These are phyloP conservation scores for Pachydiplax longipennis DNA, from an alignment of 2,888 invertebrate species.

Conservation along the genomic window DNA sequence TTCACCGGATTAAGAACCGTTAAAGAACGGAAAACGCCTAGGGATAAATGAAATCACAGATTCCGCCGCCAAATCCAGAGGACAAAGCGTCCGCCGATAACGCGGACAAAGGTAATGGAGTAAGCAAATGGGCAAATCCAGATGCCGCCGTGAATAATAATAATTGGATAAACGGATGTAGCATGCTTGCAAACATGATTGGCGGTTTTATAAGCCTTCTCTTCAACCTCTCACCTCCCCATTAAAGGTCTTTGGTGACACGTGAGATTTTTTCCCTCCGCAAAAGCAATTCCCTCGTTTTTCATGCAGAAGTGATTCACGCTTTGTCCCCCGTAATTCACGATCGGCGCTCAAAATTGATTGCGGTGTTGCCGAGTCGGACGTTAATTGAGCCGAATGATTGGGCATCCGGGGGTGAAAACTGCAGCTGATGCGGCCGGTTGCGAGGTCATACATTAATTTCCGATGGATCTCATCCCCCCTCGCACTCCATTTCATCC, in stretches of 20 bases:
- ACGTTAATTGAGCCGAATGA: conserved; percentile 43
- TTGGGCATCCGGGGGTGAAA: conserved; percentile 43
- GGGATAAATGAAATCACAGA: too few species aligned
- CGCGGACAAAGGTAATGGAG: not conserved
- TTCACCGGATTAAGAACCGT: too few species aligned
- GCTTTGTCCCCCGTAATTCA: conserved; percentile 34
- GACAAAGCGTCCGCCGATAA: not conserved
- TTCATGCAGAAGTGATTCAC: conserved; percentile 38
- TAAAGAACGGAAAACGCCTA: too few species aligned
- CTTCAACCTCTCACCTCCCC: conserved; percentile 29
- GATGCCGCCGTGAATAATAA: conserved; percentile 32
- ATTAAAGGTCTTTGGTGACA: conserved; percentile 29
- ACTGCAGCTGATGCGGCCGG: conserved; percentile 41
- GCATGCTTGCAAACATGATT: conserved; percentile 43
- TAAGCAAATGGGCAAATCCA: conserved; percentile 18
- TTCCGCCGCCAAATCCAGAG: too few species aligned
- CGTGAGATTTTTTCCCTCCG: not conserved
- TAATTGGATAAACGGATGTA: conserved; percentile 44
- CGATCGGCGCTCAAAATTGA: conserved; percentile 43
- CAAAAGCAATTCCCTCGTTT: conserved; percentile 8
- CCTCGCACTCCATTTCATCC: not conserved
- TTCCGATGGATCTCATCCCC: conserved; percentile 9
- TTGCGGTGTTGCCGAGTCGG: conserved; percentile 31
- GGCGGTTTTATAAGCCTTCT: conserved; percentile 36
- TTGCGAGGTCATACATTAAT: conserved; percentile 35